phyloP scores from a whole-genome alignment of 2,113 vertebrate species.

The Montifringilla adamsi region DNA sequence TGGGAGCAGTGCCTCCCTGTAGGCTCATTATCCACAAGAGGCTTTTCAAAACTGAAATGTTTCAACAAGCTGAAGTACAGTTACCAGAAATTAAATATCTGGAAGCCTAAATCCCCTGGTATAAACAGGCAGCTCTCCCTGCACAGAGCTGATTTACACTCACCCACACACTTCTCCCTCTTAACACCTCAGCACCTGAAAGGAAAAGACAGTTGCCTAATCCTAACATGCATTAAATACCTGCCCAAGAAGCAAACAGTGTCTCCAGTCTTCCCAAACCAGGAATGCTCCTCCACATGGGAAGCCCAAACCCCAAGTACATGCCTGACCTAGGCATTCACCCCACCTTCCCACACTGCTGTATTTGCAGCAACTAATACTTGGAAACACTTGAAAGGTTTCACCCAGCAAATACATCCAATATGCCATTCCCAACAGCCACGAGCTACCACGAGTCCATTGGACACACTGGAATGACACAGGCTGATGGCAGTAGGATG shows the following conservation, averaged over 20 bases:
- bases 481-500: background rate
- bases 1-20: rapidly evolving
- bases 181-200: background rate
- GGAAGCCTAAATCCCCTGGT: background rate
- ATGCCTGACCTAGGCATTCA: background rate
- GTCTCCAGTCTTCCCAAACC: background rate
- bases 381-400: background rate
- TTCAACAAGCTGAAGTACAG: background rate
- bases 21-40: constrained; percentile 18
- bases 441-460: rapidly evolving
- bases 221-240: background rate
- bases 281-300: background rate
- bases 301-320: background rate
- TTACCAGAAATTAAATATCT: constrained; percentile 34
- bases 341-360: background rate
- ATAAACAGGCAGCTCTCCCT: background rate
- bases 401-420: background rate
- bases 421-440: background rate
- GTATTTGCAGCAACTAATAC: background rate
- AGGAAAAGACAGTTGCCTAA: background rate
- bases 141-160: background rate
- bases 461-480: rapidly evolving
- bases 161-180: background rate
- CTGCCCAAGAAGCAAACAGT: background rate
- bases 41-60: constrained; percentile 1